These are phyloP conservation scores for Andrena minutula DNA, from an alignment of 2,888 invertebrate species.

Conservation along the genomic window DNA sequence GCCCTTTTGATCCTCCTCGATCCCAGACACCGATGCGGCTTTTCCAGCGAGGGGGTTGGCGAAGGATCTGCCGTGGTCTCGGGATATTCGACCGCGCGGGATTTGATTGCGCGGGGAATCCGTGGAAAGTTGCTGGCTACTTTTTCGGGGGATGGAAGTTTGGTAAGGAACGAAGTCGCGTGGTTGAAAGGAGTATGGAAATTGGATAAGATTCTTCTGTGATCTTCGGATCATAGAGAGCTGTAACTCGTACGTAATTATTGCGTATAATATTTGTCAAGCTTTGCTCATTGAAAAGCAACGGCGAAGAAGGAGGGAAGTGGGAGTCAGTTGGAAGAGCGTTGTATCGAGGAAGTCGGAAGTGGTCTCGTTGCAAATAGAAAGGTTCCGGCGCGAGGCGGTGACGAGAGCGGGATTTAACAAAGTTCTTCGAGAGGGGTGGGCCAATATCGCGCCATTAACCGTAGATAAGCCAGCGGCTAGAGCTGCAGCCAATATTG, in stretches of 20 bases:
- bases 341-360: not conserved
- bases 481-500: slow-evolving; percentile 81
- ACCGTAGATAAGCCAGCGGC: slow-evolving; percentile 80
- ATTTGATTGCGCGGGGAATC: not conserved
- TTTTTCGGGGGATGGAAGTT: not conserved
- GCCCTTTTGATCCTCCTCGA: slow-evolving; percentile 28
- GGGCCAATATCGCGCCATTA: slow-evolving; percentile 74
- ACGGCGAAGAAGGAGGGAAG: too few relatives aligned
- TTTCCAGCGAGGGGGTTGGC: not conserved
- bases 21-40: slow-evolving; percentile 7
- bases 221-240: too few relatives aligned
- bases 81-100: slow-evolving; percentile 17
- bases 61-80: slow-evolving; percentile 6
- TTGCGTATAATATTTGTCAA: too few relatives aligned
- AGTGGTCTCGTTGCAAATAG: not conserved
- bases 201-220: not conserved
- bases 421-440: slow-evolving; percentile 64
- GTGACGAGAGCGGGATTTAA: slow-evolving; percentile 55
- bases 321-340: not conserved
- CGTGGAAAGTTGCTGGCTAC: not conserved
- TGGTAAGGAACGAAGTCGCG: too few relatives aligned
- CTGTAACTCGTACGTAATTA: too few relatives aligned
- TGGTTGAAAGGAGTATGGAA: too few relatives aligned
- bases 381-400: slow-evolving; percentile 6
- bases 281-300: too few relatives aligned